These are phyloP conservation scores for Phylloscopus whistleri DNA, from an alignment of 2,113 vertebrate genomes.

Conservation along the genomic window DNA sequence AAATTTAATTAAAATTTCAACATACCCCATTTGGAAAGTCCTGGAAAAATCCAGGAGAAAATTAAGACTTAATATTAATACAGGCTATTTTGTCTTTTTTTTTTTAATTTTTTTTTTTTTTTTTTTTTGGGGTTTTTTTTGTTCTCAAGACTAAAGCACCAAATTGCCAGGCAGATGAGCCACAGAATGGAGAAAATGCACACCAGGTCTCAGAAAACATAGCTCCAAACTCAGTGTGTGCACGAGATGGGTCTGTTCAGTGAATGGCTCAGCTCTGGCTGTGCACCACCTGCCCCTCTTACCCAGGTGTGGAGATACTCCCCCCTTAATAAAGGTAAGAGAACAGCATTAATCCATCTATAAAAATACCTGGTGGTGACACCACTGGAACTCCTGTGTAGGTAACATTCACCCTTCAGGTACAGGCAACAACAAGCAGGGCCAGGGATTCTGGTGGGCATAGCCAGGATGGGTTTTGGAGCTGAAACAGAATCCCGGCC, in stretches of 20 bases:
- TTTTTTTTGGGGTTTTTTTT: too few species aligned
- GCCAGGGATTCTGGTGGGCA: background rate
- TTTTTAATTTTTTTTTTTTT: too few species aligned
- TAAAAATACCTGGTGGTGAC: background rate
- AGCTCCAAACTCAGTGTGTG: background rate
- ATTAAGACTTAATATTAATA: background rate
- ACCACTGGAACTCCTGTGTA: background rate
- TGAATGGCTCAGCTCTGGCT: background rate
- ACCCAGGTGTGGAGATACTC: background rate
- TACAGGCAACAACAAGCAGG: background rate
- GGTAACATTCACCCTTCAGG: background rate
- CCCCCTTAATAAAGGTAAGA: background rate
- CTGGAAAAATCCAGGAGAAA: background rate
- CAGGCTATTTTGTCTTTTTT: background rate
- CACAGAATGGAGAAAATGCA: background rate
- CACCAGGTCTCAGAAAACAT: background rate
- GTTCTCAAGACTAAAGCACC: background rate
- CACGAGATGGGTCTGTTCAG: background rate
- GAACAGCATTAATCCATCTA: background rate
- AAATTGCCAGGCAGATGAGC: background rate
- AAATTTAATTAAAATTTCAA: background rate
- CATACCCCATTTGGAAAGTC: background rate
- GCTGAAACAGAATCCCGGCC: background rate
- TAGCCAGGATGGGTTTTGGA: background rate
- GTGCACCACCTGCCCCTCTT: background rate